Percentiles rank a stretch among this genome's conserved stretches.
phyloP scores from a whole-genome alignment of 2,888 invertebrate species.

The Drosophila bunnanda region DNA sequence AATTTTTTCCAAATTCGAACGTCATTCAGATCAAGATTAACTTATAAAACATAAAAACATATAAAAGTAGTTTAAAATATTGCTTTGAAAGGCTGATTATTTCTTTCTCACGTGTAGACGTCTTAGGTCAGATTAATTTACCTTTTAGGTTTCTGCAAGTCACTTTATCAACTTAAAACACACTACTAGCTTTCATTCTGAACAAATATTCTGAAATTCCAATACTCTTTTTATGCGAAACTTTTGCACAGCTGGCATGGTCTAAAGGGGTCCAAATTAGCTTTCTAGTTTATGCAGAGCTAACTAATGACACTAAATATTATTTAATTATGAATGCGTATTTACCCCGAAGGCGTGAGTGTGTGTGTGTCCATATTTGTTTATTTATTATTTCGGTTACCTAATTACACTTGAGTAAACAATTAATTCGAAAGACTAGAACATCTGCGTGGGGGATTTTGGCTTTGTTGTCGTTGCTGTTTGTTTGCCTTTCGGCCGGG shows the following conservation, averaged over 20 bases:
- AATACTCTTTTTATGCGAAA: background rate
- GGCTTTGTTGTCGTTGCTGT: background rate
- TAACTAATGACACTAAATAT: conserved; percentile 9
- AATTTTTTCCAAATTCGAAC: background rate
- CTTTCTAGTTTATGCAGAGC: conserved; percentile 1
- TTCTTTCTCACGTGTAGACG: background rate
- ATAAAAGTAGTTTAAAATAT: too few relatives aligned
- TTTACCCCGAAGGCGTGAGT: background rate
- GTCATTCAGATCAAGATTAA: too few relatives aligned
- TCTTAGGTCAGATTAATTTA: background rate
- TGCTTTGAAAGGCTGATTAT: too few relatives aligned
- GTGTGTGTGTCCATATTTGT: conserved; percentile 9
- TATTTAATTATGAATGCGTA: conserved; percentile 19
- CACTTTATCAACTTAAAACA: conserved; percentile 4
- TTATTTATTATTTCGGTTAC: conserved; percentile 33
- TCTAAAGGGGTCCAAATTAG: background rate
- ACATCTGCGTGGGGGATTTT: conserved; percentile 34
- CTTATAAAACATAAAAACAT: too few relatives aligned
- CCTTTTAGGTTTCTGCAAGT: conserved; percentile 1
- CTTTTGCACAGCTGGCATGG: conserved; percentile 19
- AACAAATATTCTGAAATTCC: conserved; percentile 25
- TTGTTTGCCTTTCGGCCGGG: conserved; percentile 8
- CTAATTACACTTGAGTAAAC: conserved; percentile 53
- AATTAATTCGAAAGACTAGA: conserved; percentile 25
- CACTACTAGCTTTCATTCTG: conserved; percentile 13